A percentile compares a stretch with the other conserved stretches of the same genome.
phyloP scores from a whole-genome alignment of 2,797 vertebrate genomes.

The Thalassophryne amazonica region DNA sequence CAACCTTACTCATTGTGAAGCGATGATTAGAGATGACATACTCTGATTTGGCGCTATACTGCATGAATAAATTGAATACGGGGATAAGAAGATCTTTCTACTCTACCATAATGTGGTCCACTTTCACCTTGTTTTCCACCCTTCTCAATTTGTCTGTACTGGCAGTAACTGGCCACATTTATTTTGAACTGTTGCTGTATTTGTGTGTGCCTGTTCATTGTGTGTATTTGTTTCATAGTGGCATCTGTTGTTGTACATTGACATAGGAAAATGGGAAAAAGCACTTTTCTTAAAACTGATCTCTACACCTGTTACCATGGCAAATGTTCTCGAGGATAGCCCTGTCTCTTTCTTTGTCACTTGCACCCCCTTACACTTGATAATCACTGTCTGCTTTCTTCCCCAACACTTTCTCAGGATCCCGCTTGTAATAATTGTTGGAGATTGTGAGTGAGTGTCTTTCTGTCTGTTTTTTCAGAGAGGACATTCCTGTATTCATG shows the following conservation, averaged over 20 bases:
- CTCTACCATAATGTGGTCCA: too few species aligned
- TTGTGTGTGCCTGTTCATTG: background rate
- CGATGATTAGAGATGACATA: too few species aligned
- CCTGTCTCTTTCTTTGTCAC: constrained; percentile 32
- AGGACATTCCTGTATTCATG: constrained; percentile 26
- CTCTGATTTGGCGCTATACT: too few species aligned
- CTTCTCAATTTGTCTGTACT: too few species aligned
- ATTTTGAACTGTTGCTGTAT: background rate
- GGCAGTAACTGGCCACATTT: too few species aligned
- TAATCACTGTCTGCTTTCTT: constrained; percentile 13
- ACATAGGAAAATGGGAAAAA: constrained; percentile 31
- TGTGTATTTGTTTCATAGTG: constrained; percentile 5
- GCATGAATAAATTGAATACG: too few species aligned
- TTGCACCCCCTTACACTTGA: constrained; percentile 11
- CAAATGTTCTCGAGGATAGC: constrained; percentile 56
- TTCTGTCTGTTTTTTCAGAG: background rate
- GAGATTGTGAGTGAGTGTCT: background rate
- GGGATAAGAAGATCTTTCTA: too few species aligned
- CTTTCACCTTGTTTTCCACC: too few species aligned
- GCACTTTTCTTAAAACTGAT: constrained; percentile 39
- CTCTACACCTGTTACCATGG: constrained; percentile 64
- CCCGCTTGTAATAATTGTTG: constrained; percentile 11
- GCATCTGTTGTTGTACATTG: constrained; percentile 9
- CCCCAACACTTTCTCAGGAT: constrained; percentile 22
- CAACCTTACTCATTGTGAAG: too few species aligned